phyloP scores from a whole-genome alignment of 2,888 invertebrate genomes.

The Theretra japonica region DNA sequence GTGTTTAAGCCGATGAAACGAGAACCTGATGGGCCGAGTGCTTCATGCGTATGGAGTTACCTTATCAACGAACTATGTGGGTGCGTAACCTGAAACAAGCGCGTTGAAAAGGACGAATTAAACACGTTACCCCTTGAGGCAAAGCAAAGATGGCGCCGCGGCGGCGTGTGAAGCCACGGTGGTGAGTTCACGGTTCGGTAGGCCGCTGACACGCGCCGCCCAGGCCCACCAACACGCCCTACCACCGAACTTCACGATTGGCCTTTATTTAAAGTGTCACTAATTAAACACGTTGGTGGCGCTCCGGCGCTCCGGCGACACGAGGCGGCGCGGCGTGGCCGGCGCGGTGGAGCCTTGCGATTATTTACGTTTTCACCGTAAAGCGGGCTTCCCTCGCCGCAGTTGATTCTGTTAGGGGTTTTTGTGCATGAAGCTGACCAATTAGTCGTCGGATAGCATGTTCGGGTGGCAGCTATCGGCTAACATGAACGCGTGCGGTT shows the following conservation, averaged over 20 bases:
- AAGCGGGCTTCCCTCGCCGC: conserved; percentile 63
- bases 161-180: conserved; percentile 55
- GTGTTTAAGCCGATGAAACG: not conserved
- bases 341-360: conserved; percentile 43
- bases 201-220: conserved; percentile 73
- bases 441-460: conserved; percentile 79
- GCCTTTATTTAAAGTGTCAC: conserved; percentile 57
- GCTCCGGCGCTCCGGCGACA: conserved; percentile 36
- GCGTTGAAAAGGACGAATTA: conserved; percentile 37
- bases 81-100: conserved; percentile 43
- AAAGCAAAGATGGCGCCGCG: conserved; percentile 73
- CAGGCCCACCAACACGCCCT: conserved; percentile 73
- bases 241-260: conserved; percentile 64
- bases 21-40: not conserved
- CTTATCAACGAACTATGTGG: not conserved
- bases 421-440: conserved; percentile 77
- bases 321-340: conserved; percentile 29
- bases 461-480: conserved; percentile 75
- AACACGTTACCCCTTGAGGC: conserved; percentile 58
- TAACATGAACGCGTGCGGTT: conserved; percentile 74
- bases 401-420: conserved; percentile 73
- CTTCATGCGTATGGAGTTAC: not conserved
- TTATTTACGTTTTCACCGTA: conserved; percentile 64
- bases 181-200: conserved; percentile 70
- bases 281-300: conserved; percentile 57